These are phyloP conservation scores for Semnopithecus entellus DNA, from an alignment of 2,113 vertebrate genomes.

Conservation along the genomic window DNA sequence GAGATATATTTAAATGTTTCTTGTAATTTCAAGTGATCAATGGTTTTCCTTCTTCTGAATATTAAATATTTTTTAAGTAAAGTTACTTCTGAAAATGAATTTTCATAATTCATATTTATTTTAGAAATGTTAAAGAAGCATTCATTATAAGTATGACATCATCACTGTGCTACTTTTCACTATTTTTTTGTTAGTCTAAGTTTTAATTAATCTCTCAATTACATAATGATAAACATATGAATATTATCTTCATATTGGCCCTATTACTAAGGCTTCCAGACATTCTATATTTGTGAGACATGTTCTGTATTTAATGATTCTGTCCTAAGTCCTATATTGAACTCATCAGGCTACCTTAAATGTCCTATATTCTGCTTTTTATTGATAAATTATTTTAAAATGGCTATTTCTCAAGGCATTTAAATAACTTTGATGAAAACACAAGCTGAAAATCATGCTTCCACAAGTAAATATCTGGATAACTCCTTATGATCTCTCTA, in stretches of 20 bases:
- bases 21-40: not conserved
- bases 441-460: not conserved
- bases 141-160: not conserved
- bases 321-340: not conserved
- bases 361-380: not conserved
- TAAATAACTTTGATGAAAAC: not conserved
- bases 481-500: not conserved
- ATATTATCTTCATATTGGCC: not conserved
- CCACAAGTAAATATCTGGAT: not conserved
- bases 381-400: not conserved
- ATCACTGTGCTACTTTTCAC: not conserved
- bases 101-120: not conserved
- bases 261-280: not conserved
- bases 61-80: not conserved
- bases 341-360: not conserved
- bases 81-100: not conserved
- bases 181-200: not conserved
- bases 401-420: not conserved
- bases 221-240: conserved; percentile 36
- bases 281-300: not conserved
- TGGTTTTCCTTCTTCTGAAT: not conserved
- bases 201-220: conserved; percentile 34
- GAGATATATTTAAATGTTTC: not conserved
- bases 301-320: not conserved
- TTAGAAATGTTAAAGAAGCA: not conserved